These are phyloP conservation scores for Poeciliopsis prolifica DNA, from an alignment of 2,113 vertebrate genomes.

Conservation along the genomic window DNA sequence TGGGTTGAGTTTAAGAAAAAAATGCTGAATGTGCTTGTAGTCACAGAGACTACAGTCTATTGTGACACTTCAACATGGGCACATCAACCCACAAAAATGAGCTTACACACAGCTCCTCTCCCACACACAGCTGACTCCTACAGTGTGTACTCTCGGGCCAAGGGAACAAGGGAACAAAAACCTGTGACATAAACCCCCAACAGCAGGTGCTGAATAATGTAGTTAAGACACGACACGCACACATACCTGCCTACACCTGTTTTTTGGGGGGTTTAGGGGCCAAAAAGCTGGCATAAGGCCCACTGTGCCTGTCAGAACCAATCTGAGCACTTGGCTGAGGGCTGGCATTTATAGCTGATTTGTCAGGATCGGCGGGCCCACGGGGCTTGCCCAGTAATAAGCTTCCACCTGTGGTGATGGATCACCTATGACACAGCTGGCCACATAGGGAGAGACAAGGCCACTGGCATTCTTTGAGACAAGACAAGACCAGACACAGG, in stretches of 20 bases:
- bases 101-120: neutral
- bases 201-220: conserved; percentile 68
- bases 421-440: conserved; percentile 79
- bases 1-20: conserved; percentile 44
- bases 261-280: conserved; percentile 56
- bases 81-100: conserved; percentile 11
- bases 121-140: conserved; percentile 44
- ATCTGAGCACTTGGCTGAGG: conserved; percentile 65
- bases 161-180: conserved; percentile 39
- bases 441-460: conserved; percentile 68
- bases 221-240: conserved; percentile 26
- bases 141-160: conserved; percentile 32
- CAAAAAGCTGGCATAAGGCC: conserved; percentile 74
- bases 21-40: conserved; percentile 50
- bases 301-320: conserved; percentile 74
- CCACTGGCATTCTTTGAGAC: conserved; percentile 67
- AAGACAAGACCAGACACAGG: conserved; percentile 66
- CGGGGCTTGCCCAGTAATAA: conserved; percentile 74
- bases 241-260: conserved; percentile 68
- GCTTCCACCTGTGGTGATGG: conserved; percentile 76
- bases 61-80: conserved; percentile 37
- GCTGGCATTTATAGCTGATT: conserved; percentile 79
- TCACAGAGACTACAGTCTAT: conserved; percentile 1
- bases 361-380: conserved; percentile 66
- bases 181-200: conserved; percentile 46